phyloP scores from a whole-genome alignment of 2,888 invertebrate genomes.

The Aleiodes alternator region DNA sequence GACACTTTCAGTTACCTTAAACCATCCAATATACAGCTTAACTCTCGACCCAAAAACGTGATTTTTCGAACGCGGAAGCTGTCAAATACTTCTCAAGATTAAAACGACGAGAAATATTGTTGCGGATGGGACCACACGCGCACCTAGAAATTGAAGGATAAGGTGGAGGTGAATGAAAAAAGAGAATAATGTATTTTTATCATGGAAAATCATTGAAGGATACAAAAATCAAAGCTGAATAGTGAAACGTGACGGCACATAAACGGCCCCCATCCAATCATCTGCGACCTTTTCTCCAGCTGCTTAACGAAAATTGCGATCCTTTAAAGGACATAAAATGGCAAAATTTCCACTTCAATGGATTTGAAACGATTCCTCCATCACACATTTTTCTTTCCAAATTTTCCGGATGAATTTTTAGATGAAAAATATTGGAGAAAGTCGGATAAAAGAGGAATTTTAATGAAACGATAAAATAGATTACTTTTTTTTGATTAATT shows the following conservation, averaged over 20 bases:
- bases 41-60: not conserved
- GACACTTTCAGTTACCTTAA: conserved; percentile 16
- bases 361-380: not conserved
- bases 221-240: conserved; percentile 4
- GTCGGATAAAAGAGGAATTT: no score
- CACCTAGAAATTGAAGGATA: not conserved
- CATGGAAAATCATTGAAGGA: conserved; percentile 9
- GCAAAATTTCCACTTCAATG: conserved; percentile 4
- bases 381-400: not conserved
- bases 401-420: not conserved
- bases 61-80: conserved; percentile 6
- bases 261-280: conserved; percentile 32
- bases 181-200: conserved; percentile 9
- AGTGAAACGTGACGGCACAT: conserved; percentile 43
- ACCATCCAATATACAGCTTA: not conserved
- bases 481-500: no score
- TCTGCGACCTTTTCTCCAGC: conserved; percentile 22
- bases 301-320: conserved; percentile 33
- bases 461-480: no score
- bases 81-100: conserved; percentile 26
- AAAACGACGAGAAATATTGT: not conserved
- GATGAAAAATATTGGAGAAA: no score
- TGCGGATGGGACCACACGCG: conserved; percentile 22
- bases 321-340: conserved; percentile 2
- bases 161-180: not conserved